Base-by-base conservation (phyloP, 1,140 invertebrate genomes). In the Musca domestica region DNA sequence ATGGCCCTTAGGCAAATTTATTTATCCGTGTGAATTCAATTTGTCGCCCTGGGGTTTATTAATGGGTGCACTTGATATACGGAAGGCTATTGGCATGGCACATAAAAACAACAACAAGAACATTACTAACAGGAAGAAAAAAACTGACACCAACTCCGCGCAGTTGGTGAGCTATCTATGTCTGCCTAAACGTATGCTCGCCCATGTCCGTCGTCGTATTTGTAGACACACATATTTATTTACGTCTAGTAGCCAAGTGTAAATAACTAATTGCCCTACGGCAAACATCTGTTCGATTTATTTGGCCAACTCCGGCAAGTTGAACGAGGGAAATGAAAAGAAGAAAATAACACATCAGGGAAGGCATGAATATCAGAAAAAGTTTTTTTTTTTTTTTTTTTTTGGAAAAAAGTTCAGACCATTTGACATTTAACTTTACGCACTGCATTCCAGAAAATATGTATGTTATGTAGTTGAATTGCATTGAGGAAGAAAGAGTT, bases 11-110 rank as follows among this genome's bases (percentile, higher is more conserved):
- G 56, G 27, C 25, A 61, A 61, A 34, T 61, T 41, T 61, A 61
- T 61, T 61, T 61, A 61, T 61, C 56, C 56, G 56, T 61, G 56
- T 61, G 56, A 61, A 61, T 61, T 61, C 56, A 61, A 61, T 61
- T 61, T 61, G 56, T 61, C 56, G 56, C 56, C 56, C 27, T 61
- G 56, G 56, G 56, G 56, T 61, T 61, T 34, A 34, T 34, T 58
- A 20, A 34, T 61, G 56, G 56, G 56, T 61, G 56, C 56, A 61
- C 56, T 61, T 61, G 56, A 61, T 61, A 41, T 19, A 9, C 1
- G 52, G 14, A 47, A 30, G 56, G 61, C 61, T 64, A 47, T 41
- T 20, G 54, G 10, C 12, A 52, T 52, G 64, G 17, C n/a, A 23
- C 48, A 66, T 49, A 66, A 64, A 19, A 15, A 67, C 30, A 56